Evolutionary conservation across 2,113 vertebrate genomes (phyloP), one percentile per base, ranked within the genome.

Genomic region (Podiceps cristatus): DNA sequence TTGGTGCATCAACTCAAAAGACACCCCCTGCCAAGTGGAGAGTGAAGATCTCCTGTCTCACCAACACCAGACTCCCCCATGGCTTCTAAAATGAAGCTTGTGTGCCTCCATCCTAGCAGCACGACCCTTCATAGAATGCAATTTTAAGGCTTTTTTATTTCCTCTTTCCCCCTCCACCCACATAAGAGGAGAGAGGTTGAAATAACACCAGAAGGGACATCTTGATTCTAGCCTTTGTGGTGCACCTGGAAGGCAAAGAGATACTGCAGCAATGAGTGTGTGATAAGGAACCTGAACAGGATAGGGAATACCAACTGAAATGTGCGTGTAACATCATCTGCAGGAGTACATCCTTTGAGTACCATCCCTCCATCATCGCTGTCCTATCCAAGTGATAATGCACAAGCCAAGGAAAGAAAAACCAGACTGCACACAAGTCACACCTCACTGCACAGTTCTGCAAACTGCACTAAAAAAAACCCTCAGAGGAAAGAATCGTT

Each of bases 381-480:
- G 77, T 35, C 81, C 93, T 85, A 73, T 14, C 77, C 74, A 68
- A 79, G 56, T n/a, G 66, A 56, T 40, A 86, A 90, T 45, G 79
- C 68, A 94, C 52, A 74, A 86, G 83, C 8, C 87, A 95, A 80
- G 88, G 66, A 60, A 35, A 90, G 93, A 85, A 96, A 77, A 93
- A 74, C 31, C 68, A 93, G 73, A 37, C 78, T 47, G 75, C 53
- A 37, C 42, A 90, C 85, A 93, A 79, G 85, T 88, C 95, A 97
- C 88, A 90, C 95, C 63, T 79, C 90, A 92, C 88, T 97, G 92
- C 94, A 93, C 96, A 52, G 47, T 11, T 75, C 91, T 88, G 92
- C 78, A 95, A 95, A 88, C 47, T 28, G 37, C 3, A 2, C 90
- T 74, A 8, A 81, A 90, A 81, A 90, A 81, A 95, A 67, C 53